These are phyloP conservation scores for Oncorhynchus masou DNA, from an alignment of 2,113 vertebrate genomes.

Conservation along the genomic window DNA sequence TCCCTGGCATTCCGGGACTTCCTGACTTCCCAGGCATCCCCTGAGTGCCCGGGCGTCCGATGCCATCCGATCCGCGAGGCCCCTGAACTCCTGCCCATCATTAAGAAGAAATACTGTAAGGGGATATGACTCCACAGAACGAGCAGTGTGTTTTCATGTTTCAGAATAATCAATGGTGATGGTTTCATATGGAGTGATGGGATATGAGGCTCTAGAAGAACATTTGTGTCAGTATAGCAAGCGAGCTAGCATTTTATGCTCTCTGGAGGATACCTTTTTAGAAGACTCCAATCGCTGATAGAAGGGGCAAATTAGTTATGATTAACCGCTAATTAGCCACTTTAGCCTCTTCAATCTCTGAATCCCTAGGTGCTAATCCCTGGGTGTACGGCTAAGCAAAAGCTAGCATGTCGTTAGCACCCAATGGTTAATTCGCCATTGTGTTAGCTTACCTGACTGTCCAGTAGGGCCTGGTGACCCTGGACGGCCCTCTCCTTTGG, in stretches of 20 bases:
- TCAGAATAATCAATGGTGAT: not conserved
- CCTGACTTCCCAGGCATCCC: constrained; percentile 74
- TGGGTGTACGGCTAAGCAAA: not conserved
- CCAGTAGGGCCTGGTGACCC: constrained; percentile 73
- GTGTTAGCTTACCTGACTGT: constrained; percentile 65
- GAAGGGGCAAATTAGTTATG: not conserved
- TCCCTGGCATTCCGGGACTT: constrained; percentile 66
- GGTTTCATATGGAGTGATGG: not conserved
- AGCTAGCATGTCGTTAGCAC: not conserved
- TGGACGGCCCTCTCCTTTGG: constrained; percentile 68
- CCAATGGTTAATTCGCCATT: not conserved
- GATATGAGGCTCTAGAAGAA: not conserved
- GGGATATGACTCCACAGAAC: not conserved
- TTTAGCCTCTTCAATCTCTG: not conserved
- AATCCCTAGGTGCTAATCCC: not conserved
- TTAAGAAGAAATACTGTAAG: not conserved
- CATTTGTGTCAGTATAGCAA: not conserved
- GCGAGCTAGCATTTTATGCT: not conserved
- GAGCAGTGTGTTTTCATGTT: not conserved
- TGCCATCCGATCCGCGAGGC: constrained; percentile 70
- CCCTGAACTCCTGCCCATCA: constrained; percentile 69
- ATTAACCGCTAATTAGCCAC: not conserved
- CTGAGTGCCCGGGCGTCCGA: constrained; percentile 68
- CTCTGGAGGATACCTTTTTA: not conserved
- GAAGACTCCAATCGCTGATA: not conserved